Conservation (phyloP, 2,797 vertebrate genomes). For the Alfaro cultratus region DNA sequence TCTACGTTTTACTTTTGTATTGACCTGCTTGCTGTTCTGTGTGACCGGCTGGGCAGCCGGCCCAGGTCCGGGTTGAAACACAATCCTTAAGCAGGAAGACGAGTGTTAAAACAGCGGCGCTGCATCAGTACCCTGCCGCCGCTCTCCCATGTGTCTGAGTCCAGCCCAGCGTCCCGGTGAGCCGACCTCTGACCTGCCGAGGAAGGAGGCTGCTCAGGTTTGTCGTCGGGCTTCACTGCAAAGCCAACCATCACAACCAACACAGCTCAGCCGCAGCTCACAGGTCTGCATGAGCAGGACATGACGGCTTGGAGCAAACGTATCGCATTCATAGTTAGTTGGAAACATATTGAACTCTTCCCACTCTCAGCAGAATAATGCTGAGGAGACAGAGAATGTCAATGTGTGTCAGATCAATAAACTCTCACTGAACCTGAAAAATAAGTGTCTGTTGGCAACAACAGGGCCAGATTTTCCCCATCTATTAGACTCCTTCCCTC, state of each 20-base stretch:
- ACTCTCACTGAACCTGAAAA: conserved; percentile 45
- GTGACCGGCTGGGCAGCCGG: conserved; percentile 1
- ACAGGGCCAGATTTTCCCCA: conserved; percentile 14
- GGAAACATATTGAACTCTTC: not conserved
- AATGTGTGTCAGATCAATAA: conserved; percentile 50
- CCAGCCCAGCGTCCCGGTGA: conserved; percentile 38
- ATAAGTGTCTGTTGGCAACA: conserved; percentile 37
- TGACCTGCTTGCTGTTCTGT: not conserved
- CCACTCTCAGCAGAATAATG: conserved; percentile 26
- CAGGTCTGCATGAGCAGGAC: not conserved
- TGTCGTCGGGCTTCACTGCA: conserved; percentile 32
- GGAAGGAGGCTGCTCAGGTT: conserved; percentile 24
- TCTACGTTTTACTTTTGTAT: not conserved
- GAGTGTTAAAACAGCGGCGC: conserved; percentile 38
- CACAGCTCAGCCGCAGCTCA: conserved; percentile 16
- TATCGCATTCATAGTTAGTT: conserved; percentile 11
- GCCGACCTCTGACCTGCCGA: conserved; percentile 44
- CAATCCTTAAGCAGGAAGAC: conserved; percentile 36
- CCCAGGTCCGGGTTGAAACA: conserved; percentile 17
- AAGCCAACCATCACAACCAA: conserved; percentile 26
- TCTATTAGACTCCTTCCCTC: conserved; percentile 19
- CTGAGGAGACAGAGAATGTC: conserved; percentile 39
- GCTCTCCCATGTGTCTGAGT: conserved; percentile 50
- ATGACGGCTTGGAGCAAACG: conserved; percentile 18
- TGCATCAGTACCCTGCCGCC: conserved; percentile 46